These are phyloP conservation scores for Synergus gifuensis DNA, from an alignment of 2,888 invertebrate species.

Conservation along the genomic window DNA sequence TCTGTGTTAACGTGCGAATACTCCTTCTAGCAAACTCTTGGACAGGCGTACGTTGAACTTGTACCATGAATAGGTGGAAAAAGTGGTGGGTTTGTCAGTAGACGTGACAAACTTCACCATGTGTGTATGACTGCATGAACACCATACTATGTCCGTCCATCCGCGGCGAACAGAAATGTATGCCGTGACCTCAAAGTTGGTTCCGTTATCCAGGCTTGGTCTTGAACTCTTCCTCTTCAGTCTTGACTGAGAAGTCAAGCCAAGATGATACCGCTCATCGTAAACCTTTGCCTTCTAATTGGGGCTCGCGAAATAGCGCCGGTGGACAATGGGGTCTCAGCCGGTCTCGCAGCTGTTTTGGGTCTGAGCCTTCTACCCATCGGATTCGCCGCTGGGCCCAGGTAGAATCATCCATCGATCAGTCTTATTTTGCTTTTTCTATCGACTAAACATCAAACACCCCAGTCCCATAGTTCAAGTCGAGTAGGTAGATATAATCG, in stretches of 20 bases:
- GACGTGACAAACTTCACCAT: slow-evolving; percentile 17
- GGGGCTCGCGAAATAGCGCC: slow-evolving; percentile 63
- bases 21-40: slow-evolving; percentile 12
- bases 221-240: slow-evolving; percentile 70
- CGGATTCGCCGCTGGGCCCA: slow-evolving; percentile 70
- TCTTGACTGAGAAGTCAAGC: slow-evolving; percentile 74
- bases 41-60: slow-evolving; percentile 31
- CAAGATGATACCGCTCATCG: slow-evolving; percentile 72
- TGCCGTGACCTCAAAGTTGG: slow-evolving; percentile 76
- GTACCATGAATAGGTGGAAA: neutral
- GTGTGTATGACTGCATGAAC: slow-evolving; percentile 32
- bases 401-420: slow-evolving; percentile 60
- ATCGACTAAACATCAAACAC: slow-evolving; percentile 2
- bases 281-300: slow-evolving; percentile 66
- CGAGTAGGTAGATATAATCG: slow-evolving; percentile 10
- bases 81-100: neutral
- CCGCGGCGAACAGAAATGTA: slow-evolving; percentile 67
- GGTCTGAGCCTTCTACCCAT: slow-evolving; percentile 63
- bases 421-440: slow-evolving; percentile 34
- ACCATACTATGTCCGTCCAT: slow-evolving; percentile 47
- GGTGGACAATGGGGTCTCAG: slow-evolving; percentile 61
- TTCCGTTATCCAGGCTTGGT: slow-evolving; percentile 72
- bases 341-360: slow-evolving; percentile 61
- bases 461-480: neutral
- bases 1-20: neutral